Conservation (phyloP, 2,113 vertebrate genomes). For the Lamprologus sp. region DNA sequence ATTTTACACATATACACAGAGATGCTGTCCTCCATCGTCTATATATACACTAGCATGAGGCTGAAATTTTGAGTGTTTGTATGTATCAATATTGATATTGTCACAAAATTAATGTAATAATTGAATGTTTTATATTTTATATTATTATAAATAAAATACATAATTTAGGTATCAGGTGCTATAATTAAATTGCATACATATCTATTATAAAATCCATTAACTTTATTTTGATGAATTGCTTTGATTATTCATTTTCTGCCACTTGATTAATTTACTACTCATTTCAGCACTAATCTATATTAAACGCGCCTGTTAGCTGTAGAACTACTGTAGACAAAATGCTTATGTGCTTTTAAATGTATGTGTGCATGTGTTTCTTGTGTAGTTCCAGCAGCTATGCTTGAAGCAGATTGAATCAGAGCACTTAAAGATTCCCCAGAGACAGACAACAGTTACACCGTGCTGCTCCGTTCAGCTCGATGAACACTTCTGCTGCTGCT, state of each 20-base stretch:
- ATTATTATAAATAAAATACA: not conserved
- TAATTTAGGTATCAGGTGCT: not conserved
- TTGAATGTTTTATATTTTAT: not conserved
- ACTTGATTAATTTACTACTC: not conserved
- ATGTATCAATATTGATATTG: not conserved
- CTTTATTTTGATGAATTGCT: not conserved
- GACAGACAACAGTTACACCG: not conserved
- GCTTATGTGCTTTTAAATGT: not conserved
- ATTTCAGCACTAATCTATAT: not conserved
- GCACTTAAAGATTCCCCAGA: constrained; percentile 17
- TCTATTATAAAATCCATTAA: not conserved
- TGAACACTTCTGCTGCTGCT: not conserved
- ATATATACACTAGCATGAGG: not conserved
- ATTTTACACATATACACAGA: not conserved
- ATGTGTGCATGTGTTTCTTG: not conserved
- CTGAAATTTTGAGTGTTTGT: not conserved
- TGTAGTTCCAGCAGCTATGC: not conserved
- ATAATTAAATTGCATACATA: not conserved
- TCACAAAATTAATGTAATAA: not conserved
- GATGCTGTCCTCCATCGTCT: not conserved
- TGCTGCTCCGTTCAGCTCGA: not conserved
- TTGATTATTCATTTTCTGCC: not conserved
- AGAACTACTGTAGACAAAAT: not conserved
- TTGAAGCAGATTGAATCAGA: constrained; percentile 12
- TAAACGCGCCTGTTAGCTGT: not conserved